Base-by-base conservation (phyloP, 2,888 invertebrate genomes). In the Coleophora deauratella region DNA sequence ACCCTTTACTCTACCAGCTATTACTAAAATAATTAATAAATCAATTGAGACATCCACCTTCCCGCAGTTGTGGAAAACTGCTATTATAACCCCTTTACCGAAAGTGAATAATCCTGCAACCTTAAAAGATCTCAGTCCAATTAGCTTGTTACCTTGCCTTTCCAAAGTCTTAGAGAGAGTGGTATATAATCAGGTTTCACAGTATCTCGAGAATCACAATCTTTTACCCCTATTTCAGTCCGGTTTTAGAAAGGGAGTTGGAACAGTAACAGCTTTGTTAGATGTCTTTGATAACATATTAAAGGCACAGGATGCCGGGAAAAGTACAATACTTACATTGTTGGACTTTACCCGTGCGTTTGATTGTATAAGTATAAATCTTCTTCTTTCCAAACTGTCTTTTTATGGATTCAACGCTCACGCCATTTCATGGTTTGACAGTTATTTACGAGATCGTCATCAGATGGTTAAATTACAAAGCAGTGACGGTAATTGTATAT, bases 281-380 rank as follows among this genome's bases (percentile, higher is more conserved):
- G 35, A 41, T 27, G 43, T 43, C 2, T 27, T 30, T 30, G 43
- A 43, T 34, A 27, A 37, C 13, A 37, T 43, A 2, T n/a, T 44
- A 7, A n/a, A 34, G 4, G 41, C 37, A 3, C 41, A 30, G 13
- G 44, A 44, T 10, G 34, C 9, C 1, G 41, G 41, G 1, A 6
- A 39, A 3, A 38, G 39, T 11, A 33, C 33, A 9, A n/a, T 33
- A 4, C n/a, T 33, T 4, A 33, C 11, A 9, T n/a, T 33, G 4
- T n/a, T 33, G 4, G 33, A 33, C 11, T 33, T 9, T n/a, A 9
- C 33, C 9, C 8, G 33, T 7, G 33, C 33, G 4, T 33, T 33
- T n/a, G 33, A 33, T n/a, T 9, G 33, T 33, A 7, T 33, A 33
- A n/a, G n/a, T n/a, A 33, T 33, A 33, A 9, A 7, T 4, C 33